Base-by-base conservation (phyloP, 2,797 vertebrate species). In the Lagocephalus sceleratus region DNA sequence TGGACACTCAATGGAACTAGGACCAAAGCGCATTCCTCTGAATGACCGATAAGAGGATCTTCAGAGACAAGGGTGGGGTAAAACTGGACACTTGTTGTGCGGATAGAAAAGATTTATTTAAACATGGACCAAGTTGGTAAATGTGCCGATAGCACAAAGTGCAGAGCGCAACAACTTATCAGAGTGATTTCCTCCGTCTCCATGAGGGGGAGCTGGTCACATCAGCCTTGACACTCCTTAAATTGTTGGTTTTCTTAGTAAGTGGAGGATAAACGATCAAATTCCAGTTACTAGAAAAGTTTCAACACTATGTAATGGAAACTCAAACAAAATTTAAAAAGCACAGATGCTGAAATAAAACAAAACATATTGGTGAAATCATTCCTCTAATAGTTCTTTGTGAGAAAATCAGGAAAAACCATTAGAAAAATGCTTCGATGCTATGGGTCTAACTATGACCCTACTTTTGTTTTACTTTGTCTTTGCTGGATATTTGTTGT, bases 21-120 rank as follows among this genome's bases (percentile, higher is more conserved):
- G 23, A 41, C 38, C 17, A 46, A 40, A 68, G 47, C 41, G 61
- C 72, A 74, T 73, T 76, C 61, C 56, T 71, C 48, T 54, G 38
- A 56, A 50, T 48, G 64, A 69, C 39, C 65, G 63, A 65, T 47
- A 49, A 71, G 29, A 60, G 39, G 51, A 60, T 64, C 56, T 43
- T 35, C 20, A 20, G 25, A 47, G 45, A 38, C 29, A 38, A 51
- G 32, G 40, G 43, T 41, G 29, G 46, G 23, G 40, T 45, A 41
- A 44, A 51, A 41, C 43, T 23, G 55, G 46, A 39, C 25, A 16
- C 9, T 2, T 29, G 48, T n/a, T 26, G 0, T 6, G 17, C 10
- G 22, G 44, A 20, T 3, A 11, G 20, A 45, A 6, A 41, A 58
- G 19, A 38, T 5, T 14, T 38, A 38, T 38, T 25, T 25, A 25